Base-by-base conservation (phyloP, 1,140 invertebrate species). In the Phthorimaea operculella region DNA sequence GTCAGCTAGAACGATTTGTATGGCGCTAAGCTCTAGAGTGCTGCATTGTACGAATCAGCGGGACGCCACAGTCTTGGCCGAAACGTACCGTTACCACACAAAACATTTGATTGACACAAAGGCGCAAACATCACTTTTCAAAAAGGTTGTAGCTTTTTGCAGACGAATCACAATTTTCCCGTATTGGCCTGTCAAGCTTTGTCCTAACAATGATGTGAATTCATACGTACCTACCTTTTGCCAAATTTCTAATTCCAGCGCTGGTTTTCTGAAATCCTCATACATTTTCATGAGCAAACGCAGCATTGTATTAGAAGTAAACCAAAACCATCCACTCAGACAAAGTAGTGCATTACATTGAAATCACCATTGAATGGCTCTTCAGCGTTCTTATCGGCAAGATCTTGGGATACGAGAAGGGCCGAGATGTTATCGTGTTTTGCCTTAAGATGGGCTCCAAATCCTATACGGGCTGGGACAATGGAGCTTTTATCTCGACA, bases 361-460 rank as follows among this genome's bases (percentile, higher is more conserved):
- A 28, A 28, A 28, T 4, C 21, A 28, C 6, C 21, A 28, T 28
- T 28, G 21, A 4, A 28, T 4, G 21, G 21, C 21, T 49, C 55
- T 28, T 63, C 61, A 57, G 50, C 64, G 52, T 57, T 52, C 66
- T 78, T 76, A 80, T 80, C 77, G 36, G 63, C 42, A 28, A 33
- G 45, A 76, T 80, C 72, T 72, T 58, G 44, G 56, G 36, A 60
- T 63, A 60, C 74, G 68, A 67, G 50, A 73, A 69, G 66, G 64
- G 21, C 65, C 56, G 58, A 65, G 75, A 78, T 74, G 63, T 79
- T 80, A 80, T 80, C 77, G 64, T 66, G 36, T 48, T 60, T 16
- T 53, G 66, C 28, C 39, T 36, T 36, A 54, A 45, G 36, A 45
- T 9, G 16, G 66, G 47, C 59, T 59, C 60, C 57, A 69, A 72